These are phyloP conservation scores for Beaufortia kweichowensis DNA, from an alignment of 2,113 vertebrate species.

Conservation along the genomic window DNA sequence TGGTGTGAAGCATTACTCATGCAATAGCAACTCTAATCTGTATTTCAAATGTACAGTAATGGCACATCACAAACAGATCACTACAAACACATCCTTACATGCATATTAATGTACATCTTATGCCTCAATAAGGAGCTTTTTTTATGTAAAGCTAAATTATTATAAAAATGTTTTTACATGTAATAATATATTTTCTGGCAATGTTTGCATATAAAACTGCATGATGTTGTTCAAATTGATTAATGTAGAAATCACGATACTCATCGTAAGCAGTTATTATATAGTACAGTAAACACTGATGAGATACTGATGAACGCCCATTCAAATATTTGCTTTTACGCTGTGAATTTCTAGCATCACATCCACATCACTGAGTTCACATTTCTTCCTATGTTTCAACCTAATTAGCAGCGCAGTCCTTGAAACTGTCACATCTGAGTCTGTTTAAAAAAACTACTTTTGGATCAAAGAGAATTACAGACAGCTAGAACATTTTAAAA, in stretches of 20 bases:
- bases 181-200: too few relatives aligned
- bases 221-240: too few relatives aligned
- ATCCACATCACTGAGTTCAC: background rate
- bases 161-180: too few relatives aligned
- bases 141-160: too few relatives aligned
- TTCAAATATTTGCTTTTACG: background rate
- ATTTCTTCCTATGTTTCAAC: conserved; percentile 10
- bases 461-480: conserved; percentile 12
- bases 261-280: too few relatives aligned
- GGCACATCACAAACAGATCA: background rate
- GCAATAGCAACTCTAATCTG: background rate
- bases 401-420: conserved; percentile 27
- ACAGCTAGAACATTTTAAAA: conserved; percentile 32
- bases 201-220: too few relatives aligned
- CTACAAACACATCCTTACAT: too few relatives aligned
- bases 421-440: conserved; percentile 15
- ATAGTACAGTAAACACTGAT: too few relatives aligned
- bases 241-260: too few relatives aligned
- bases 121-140: too few relatives aligned
- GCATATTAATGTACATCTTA: too few relatives aligned
- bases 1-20: background rate
- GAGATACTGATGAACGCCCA: background rate
- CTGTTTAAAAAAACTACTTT: background rate
- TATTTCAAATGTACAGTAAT: too few relatives aligned
- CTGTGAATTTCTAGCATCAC: conserved; percentile 3